Conservation (phyloP, 2,113 vertebrate species). For the Rhadina sibilatrix region DNA sequence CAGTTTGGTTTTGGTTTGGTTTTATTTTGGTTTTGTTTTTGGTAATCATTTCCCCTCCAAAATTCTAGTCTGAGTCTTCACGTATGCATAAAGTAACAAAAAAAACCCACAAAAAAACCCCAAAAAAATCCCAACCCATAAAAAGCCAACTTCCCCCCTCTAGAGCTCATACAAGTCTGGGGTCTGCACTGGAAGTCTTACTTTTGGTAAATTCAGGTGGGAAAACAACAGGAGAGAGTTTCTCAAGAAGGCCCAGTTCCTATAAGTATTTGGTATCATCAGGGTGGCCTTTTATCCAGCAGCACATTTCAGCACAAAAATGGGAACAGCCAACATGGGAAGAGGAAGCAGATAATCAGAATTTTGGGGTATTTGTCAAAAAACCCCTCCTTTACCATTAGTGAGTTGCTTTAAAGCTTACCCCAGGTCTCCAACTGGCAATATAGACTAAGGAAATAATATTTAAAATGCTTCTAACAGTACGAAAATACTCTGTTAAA, state of each 20-base stretch:
- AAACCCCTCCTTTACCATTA: fast-evolving
- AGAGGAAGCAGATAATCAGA: not conserved
- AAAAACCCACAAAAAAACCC: too few species aligned
- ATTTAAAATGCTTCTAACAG: not conserved
- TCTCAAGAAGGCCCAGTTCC: not conserved
- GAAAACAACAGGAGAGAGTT: not conserved
- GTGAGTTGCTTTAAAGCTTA: not conserved
- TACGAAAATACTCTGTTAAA: not conserved
- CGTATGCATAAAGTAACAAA: fast-evolving
- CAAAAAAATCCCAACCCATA: not conserved
- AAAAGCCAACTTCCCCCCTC: not conserved
- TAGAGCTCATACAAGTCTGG: not conserved
- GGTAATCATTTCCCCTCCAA: not conserved
- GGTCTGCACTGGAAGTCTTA: not conserved
- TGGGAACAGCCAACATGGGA: fast-evolving
- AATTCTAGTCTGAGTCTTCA: not conserved
- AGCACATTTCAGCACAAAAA: not conserved
- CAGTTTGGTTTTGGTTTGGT: too few species aligned
- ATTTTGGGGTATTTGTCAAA: not conserved
- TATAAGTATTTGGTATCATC: not conserved
- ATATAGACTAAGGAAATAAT: not conserved
- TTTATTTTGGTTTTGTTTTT: not conserved
- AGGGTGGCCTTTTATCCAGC: not conserved
- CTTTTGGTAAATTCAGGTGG: not conserved
- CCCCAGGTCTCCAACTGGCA: not conserved